Percentiles rank a stretch among this genome's conserved stretches.
Conservation (phyloP, 2,888 invertebrate species). For the Homarus gammarus region DNA sequence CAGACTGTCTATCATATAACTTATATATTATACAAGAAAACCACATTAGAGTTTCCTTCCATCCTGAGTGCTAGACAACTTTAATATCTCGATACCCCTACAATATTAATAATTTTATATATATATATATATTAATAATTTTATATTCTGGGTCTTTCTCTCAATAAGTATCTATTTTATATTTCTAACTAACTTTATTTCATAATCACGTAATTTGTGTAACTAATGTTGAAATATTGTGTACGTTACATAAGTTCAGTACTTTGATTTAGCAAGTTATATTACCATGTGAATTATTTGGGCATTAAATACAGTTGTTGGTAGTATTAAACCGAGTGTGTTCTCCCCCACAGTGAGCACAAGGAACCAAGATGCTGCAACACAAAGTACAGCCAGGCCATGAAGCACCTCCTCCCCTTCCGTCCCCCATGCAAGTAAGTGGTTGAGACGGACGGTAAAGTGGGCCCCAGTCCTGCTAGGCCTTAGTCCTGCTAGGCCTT, state of each 20-base stretch:
- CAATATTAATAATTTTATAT: slow-evolving; percentile 56
- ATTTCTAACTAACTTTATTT: neutral
- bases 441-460: no score
- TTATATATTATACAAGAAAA: no score
- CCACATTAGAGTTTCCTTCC: no score
- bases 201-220: neutral
- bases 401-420: slow-evolving; percentile 63
- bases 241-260: neutral
- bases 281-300: neutral
- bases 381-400: slow-evolving; percentile 51
- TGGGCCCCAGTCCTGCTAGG: no score
- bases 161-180: neutral
- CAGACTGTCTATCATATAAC: no score
- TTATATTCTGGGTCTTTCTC: slow-evolving; percentile 33
- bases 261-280: neutral
- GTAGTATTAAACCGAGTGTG: neutral
- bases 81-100: no score
- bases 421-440: slow-evolving; percentile 61
- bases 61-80: no score
- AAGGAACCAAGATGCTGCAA: slow-evolving; percentile 60
- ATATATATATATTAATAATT: slow-evolving; percentile 42
- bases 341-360: slow-evolving; percentile 54
- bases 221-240: neutral
- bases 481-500: no score
- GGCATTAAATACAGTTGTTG: neutral